Conservation (phyloP, 2,797 vertebrate species). For the Tapirus indicus region DNA sequence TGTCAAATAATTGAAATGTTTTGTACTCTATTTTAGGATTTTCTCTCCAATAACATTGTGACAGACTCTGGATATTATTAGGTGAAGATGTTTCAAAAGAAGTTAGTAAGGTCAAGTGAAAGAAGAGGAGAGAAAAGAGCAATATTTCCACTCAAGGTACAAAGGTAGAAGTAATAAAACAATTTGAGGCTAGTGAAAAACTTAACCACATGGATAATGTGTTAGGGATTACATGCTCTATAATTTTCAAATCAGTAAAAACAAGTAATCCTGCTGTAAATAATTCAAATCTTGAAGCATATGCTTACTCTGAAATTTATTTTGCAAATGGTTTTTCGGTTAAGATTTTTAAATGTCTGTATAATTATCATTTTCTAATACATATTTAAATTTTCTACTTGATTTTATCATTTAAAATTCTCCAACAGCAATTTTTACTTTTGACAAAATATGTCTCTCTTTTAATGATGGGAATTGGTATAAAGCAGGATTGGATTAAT, state of each 20-base stretch:
- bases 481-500: conserved; percentile 79
- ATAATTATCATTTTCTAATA: conserved; percentile 72
- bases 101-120: not conserved
- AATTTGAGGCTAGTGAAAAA: not conserved
- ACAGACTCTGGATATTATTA: conserved; percentile 5
- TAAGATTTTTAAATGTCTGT: conserved; percentile 66
- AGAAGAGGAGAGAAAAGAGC: not conserved
- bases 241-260: conserved; percentile 61
- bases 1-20: conserved; percentile 37
- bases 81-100: not conserved
- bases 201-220: not conserved
- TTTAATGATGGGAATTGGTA: conserved; percentile 71
- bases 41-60: not conserved
- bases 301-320: conserved; percentile 38
- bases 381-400: conserved; percentile 69
- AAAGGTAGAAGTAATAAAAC: conserved; percentile 18
- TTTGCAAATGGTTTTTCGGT: conserved; percentile 64
- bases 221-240: conserved; percentile 24
- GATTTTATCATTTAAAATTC: conserved; percentile 77
- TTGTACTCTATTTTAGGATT: not conserved
- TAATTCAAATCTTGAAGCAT: conserved; percentile 54
- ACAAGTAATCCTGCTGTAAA: conserved; percentile 17
- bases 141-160: not conserved
- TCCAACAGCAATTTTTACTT: conserved; percentile 69
- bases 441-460: conserved; percentile 65